Evolutionary conservation across 1,140 invertebrate genomes (phyloP).

Genomic region (Plectus sambesii): DNA sequence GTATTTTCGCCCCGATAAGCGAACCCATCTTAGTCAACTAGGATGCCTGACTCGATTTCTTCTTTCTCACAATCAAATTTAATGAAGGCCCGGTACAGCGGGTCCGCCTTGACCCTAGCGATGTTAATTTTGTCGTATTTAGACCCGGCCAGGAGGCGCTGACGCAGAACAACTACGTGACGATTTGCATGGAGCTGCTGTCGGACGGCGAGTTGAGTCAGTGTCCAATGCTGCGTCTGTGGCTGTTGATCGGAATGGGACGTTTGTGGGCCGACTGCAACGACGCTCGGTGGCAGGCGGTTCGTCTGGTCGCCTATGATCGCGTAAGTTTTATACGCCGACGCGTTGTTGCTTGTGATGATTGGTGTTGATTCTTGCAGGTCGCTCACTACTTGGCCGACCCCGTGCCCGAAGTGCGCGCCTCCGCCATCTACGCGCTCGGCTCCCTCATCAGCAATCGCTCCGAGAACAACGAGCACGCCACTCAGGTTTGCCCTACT

Average conservation of each 20-base stretch:
- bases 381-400: slow-evolving; percentile 31
- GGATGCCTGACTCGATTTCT: no score
- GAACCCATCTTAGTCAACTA: no score
- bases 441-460: slow-evolving; percentile 40
- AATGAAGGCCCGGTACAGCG: no score
- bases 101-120: no score
- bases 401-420: slow-evolving; percentile 40
- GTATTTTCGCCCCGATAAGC: no score
- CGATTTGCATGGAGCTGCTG: slow-evolving; percentile 36
- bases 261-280: slow-evolving; percentile 84
- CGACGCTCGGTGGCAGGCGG: slow-evolving; percentile 83
- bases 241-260: slow-evolving; percentile 84
- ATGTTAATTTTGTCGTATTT: slow-evolving; percentile 17
- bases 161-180: slow-evolving; percentile 35
- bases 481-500: slow-evolving; percentile 17
- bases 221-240: slow-evolving; percentile 62
- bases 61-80: no score
- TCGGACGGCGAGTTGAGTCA: slow-evolving; percentile 24
- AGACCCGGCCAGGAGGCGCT: slow-evolving; percentile 38
- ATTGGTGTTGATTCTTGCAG: slow-evolving; percentile 4
- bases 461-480: slow-evolving; percentile 36
- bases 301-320: slow-evolving; percentile 85
- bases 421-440: slow-evolving; percentile 40
- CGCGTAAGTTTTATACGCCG: slow-evolving; percentile 13
- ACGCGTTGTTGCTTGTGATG: slow-evolving; percentile 5